Base-by-base conservation (phyloP, 2,888 invertebrate genomes). In the Tipula lateralis region DNA sequence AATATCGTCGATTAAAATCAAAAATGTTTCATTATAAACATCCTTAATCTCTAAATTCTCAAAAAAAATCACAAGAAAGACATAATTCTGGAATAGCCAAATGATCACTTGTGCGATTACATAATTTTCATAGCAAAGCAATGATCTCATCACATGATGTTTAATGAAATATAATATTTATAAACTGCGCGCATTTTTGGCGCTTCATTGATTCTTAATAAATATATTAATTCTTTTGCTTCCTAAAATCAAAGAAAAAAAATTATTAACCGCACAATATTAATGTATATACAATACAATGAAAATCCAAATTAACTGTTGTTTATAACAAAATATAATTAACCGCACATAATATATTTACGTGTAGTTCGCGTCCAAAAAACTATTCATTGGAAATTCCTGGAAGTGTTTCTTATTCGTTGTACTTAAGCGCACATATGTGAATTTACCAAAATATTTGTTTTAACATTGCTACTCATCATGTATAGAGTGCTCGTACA, bases 191-290 rank as follows among this genome's bases (percentile, higher is more conserved):
- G 12, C 24, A 24, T 24, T 24, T 66, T 66, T 66, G 24, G 66
- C 24, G 66, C 66, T 66, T 66, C 66, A 66, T 66, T 66, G 66
- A 24, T 66, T 66, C 66, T 66, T 24, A 24, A 66, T 66, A 66
- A 66, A 66, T 24, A 66, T 66, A 66, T 66, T 66, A 66, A 66
- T 24, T 66, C 7, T 24, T 66, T 66, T 66, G 12, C 24, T 66
- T 66, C 66, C 66, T 66, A 66, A 66, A 66, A 66, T 66, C 66
- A 66, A 66, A 66, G 24, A 66, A 19, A 66, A 66, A 39, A 66
- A 24, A 24, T 24, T 66, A 66, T 66, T 66, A 66, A 66, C 66
- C 66, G 24, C 66, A 66, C 1, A 66, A 50, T 7, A 19, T 19
- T 50, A 19, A 19, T 50, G 50, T 19, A 50, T 9, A 50, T 9